Percentiles rank a stretch among this genome's conserved stretches.
Conservation (phyloP, 1,140 invertebrate species). For the Temnothorax nylanderi region DNA sequence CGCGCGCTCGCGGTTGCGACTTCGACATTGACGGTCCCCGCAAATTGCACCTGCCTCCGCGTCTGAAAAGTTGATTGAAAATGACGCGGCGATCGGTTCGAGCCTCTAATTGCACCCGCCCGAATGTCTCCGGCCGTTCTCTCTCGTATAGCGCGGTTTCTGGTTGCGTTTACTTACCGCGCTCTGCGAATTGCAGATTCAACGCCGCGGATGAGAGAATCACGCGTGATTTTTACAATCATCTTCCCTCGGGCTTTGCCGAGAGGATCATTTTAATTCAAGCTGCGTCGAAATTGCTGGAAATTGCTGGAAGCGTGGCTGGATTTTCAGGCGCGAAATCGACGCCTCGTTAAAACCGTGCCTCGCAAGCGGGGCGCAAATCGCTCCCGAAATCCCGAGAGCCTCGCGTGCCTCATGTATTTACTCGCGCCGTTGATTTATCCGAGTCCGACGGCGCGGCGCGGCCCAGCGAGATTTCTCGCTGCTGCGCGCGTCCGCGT, state of each 20-base stretch:
- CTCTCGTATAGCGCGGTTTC: no score
- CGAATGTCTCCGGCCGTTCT: no score
- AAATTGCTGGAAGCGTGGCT: no score
- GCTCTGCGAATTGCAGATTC: no score
- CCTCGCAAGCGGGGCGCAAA: background rate
- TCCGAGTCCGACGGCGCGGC: background rate
- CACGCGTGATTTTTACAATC: no score
- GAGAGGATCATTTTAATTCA: no score
- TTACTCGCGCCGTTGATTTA: conserved; percentile 31
- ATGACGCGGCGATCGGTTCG: conserved; percentile 28
- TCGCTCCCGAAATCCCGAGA: background rate
- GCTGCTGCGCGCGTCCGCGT: background rate
- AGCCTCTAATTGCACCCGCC: conserved; percentile 1
- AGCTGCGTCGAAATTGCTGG: no score
- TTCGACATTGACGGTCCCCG: conserved; percentile 30
- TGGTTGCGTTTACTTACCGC: no score
- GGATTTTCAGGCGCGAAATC: background rate
- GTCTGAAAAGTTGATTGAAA: conserved; percentile 48
- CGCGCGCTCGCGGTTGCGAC: background rate
- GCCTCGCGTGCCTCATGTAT: background rate
- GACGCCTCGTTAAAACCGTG: background rate
- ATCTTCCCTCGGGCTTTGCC: background rate
- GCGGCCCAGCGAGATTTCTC: background rate
- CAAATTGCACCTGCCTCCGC: conserved; percentile 24
- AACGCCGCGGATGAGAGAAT: no score